phyloP scores from a whole-genome alignment of 2,888 invertebrate genomes.

The Synanthedon tipuliformis region DNA sequence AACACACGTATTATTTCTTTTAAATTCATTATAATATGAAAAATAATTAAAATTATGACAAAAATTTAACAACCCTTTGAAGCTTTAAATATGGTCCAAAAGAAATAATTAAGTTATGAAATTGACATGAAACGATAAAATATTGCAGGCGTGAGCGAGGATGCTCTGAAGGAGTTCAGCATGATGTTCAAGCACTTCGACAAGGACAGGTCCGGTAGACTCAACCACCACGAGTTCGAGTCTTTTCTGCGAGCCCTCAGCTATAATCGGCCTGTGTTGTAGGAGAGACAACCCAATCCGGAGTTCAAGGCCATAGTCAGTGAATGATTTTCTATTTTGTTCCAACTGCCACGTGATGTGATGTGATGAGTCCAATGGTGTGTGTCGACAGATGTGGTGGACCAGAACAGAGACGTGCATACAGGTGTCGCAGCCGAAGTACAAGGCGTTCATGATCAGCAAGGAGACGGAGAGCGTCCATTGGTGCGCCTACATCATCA shows the following conservation, averaged over 20 bases:
- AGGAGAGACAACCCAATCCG: conserved; percentile 98
- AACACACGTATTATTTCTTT: no score
- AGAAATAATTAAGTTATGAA: no score
- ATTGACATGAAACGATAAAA: no score
- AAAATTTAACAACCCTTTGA: not conserved
- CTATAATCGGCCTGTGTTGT: conserved; percentile 99
- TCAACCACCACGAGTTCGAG: conserved; percentile 95
- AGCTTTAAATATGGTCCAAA: no score
- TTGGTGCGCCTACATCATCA: conserved; percentile 98
- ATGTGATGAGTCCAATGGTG: conserved; percentile 5
- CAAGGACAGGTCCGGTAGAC: conserved; percentile 93
- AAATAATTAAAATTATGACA: no score
- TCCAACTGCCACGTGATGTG: not conserved
- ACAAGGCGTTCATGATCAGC: conserved; percentile 99
- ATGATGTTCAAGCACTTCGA: conserved; percentile 99
- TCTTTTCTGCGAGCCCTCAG: conserved; percentile 98
- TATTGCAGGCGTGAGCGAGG: conserved; percentile 67
- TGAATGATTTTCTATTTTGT: conserved; percentile 36
- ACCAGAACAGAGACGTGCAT: conserved; percentile 96
- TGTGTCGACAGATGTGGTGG: conserved; percentile 77
- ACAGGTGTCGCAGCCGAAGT: conserved; percentile 98
- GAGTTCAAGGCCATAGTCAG: conserved; percentile 98
- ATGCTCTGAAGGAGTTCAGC: conserved; percentile 87
- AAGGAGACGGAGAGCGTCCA: conserved; percentile 99
- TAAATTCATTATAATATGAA: no score